Evolutionary conservation across 2,797 vertebrate genomes (phyloP).

Genomic region (Pangasius mekongensis): DNA sequence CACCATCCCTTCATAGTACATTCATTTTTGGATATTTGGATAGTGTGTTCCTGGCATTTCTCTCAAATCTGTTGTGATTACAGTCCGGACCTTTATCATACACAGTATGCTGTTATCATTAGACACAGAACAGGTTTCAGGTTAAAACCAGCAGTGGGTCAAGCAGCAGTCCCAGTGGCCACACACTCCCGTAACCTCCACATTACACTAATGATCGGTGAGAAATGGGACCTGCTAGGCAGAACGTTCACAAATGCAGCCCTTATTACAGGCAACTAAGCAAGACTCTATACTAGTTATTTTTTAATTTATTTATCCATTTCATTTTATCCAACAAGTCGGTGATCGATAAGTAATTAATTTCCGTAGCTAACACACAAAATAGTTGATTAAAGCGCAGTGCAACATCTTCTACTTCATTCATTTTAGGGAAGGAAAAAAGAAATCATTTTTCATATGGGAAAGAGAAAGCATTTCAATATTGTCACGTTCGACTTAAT

Average conservation of each 20-base stretch:
- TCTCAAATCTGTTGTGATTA: slow-evolving; percentile 24
- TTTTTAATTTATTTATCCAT: slow-evolving; percentile 72
- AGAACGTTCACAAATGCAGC: slow-evolving; percentile 70
- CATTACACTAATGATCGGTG: slow-evolving; percentile 65
- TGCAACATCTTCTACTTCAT: slow-evolving; percentile 33
- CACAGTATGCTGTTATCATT: slow-evolving; percentile 53
- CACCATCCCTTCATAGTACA: neutral
- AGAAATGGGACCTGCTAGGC: slow-evolving; percentile 73
- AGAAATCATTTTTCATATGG: slow-evolving; percentile 5
- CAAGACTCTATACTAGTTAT: slow-evolving; percentile 64
- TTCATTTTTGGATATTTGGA: neutral
- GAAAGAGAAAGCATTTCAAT: neutral
- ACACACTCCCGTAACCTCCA: slow-evolving; percentile 55
- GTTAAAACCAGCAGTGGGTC: slow-evolving; percentile 55
- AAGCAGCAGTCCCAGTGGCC: slow-evolving; percentile 55
- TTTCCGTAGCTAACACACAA: slow-evolving; percentile 70
- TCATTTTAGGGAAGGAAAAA: neutral
- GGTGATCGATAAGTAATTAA: slow-evolving; percentile 82
- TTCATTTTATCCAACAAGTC: slow-evolving; percentile 72
- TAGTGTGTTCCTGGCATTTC: neutral
- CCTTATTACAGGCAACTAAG: slow-evolving; percentile 66
- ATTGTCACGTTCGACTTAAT: neutral
- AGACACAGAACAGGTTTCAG: slow-evolving; percentile 53
- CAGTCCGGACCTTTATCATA: slow-evolving; percentile 50
- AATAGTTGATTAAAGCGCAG: slow-evolving; percentile 60